Evolutionary conservation across 2,888 invertebrate genomes (phyloP).

Genomic region (Callinectes sapidus): DNA sequence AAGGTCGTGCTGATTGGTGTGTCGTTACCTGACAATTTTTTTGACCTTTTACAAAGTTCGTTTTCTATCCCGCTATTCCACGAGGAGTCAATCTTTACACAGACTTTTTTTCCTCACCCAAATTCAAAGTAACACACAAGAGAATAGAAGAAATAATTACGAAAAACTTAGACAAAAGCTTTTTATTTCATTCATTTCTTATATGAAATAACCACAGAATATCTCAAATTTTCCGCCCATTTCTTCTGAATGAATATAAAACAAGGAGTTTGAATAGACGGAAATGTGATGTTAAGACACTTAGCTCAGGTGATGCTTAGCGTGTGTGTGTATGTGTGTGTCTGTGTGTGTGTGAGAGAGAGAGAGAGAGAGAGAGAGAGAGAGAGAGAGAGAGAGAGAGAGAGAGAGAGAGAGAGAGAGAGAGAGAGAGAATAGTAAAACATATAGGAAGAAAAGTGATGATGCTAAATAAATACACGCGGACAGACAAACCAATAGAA

Average conservation of each 20-base stretch:
- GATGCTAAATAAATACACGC: neutral
- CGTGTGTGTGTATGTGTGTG: no score
- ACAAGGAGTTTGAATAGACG: no score
- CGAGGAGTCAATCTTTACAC: no score
- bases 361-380: neutral
- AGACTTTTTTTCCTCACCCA: neutral
- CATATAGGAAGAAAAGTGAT: neutral
- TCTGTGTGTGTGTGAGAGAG: neutral
- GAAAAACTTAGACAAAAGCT: neutral
- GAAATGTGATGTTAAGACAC: no score
- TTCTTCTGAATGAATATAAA: no score
- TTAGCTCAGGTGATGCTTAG: no score
- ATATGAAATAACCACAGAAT: no score
- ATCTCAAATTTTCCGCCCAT: no score
- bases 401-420: slow-evolving; percentile 50
- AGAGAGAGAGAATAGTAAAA: slow-evolving; percentile 11
- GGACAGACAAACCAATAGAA: neutral
- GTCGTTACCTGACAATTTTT: neutral
- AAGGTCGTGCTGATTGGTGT: neutral
- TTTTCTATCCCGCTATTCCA: no score
- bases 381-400: slow-evolving; percentile 40
- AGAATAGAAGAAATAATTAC: neutral
- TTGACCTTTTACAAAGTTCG: neutral
- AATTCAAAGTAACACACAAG: neutral
- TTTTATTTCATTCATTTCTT: neutral